These are phyloP conservation scores for Aphidius ervi DNA, from an alignment of 1,140 invertebrate species.

Conservation along the genomic window DNA sequence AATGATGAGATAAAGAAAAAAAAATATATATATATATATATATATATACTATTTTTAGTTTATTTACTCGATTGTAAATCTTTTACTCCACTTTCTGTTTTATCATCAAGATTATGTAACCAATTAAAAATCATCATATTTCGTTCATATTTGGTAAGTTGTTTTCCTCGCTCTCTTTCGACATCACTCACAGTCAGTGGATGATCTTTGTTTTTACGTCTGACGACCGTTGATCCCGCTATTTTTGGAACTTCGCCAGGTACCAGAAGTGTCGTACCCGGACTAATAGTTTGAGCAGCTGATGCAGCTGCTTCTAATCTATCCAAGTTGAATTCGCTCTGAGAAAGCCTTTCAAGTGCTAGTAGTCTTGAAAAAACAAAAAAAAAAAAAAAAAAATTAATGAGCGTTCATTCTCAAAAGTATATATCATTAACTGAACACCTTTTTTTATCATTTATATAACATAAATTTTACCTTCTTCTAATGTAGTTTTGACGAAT, in stretches of 20 bases:
- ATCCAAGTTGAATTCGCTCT: conserved; percentile 78
- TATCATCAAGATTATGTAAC: conserved; percentile 79
- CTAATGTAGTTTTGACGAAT: conserved; percentile 55
- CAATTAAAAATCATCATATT: conserved; percentile 94
- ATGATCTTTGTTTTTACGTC: conserved; percentile 51
- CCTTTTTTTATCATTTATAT: background rate
- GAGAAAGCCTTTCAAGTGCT: conserved; percentile 73
- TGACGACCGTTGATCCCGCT: conserved; percentile 28
- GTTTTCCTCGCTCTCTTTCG: conserved; percentile 75
- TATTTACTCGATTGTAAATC: background rate
- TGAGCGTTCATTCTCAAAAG: background rate
- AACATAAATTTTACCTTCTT: conserved; percentile 33
- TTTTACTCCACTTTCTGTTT: conserved; percentile 30
- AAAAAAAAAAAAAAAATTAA: conserved; percentile 8
- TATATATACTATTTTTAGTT: too few relatives aligned
- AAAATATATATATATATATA: too few relatives aligned
- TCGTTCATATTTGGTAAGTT: conserved; percentile 79
- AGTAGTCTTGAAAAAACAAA: conserved; percentile 55
- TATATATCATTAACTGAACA: too few relatives aligned
- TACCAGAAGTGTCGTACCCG: conserved; percentile 54
- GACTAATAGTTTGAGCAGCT: conserved; percentile 42
- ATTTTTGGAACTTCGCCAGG: conserved; percentile 47
- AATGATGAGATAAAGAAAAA: too few relatives aligned
- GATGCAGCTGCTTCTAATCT: conserved; percentile 62
- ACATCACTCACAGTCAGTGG: conserved; percentile 72